Conservation (phyloP, 1,140 invertebrate genomes). For the Magallana ariakensis region DNA sequence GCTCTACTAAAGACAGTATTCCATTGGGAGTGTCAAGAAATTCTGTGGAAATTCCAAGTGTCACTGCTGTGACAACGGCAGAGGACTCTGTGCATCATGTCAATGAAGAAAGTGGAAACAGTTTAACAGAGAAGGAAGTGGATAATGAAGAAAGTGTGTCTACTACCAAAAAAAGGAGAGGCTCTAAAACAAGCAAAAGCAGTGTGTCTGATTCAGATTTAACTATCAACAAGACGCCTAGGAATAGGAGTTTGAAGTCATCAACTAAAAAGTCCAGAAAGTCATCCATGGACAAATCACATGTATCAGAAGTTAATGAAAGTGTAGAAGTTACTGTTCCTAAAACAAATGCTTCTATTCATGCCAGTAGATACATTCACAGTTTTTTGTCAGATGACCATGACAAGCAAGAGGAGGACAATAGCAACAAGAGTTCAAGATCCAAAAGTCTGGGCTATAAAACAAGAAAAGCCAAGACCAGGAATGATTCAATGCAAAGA, state of each 20-base stretch:
- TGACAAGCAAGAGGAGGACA: background rate
- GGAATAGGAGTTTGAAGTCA: background rate
- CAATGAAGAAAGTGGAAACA: background rate
- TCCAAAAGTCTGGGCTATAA: background rate
- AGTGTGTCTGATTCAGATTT: background rate
- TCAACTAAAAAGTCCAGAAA: conserved; percentile 7
- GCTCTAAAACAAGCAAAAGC: background rate
- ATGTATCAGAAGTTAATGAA: background rate
- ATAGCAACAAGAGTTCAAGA: background rate
- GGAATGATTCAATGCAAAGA: conserved; percentile 15
- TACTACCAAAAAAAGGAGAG: background rate
- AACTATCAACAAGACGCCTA: background rate
- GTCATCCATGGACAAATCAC: background rate
- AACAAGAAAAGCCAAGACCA: conserved; percentile 11
- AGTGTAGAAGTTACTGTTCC: background rate
- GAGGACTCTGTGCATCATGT: background rate
- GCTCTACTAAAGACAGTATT: background rate
- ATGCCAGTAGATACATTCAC: background rate
- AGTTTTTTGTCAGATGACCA: conserved; percentile 23
- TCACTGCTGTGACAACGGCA: background rate
- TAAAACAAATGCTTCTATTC: background rate
- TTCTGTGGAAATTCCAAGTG: background rate
- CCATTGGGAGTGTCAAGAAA: background rate
- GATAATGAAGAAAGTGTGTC: background rate
- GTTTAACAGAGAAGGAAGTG: background rate